Evolutionary conservation across 2,888 invertebrate genomes (phyloP).

Genomic region (Hemicrepidius hirtus): DNA sequence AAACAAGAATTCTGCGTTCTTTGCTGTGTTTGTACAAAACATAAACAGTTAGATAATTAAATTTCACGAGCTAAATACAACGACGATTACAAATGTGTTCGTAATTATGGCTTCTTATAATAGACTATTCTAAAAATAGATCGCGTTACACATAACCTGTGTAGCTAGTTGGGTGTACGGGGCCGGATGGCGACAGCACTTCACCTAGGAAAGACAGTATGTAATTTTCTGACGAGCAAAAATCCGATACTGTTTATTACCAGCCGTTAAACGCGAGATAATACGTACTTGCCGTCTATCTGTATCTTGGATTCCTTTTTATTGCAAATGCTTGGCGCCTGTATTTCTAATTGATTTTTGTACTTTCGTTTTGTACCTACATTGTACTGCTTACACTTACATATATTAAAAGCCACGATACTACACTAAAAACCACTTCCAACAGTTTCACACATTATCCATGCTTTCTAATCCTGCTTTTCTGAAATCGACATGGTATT

Average conservation of each 20-base stretch:
- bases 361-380: conserved; percentile 35
- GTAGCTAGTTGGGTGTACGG: conserved; percentile 38
- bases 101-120: conserved; percentile 49
- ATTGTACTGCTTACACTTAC: background rate
- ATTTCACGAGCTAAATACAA: conserved; percentile 51
- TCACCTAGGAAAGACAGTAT: conserved; percentile 51
- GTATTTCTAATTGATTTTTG: conserved; percentile 49
- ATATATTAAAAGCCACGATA: no score
- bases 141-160: conserved; percentile 53
- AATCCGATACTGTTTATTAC: conserved; percentile 53
- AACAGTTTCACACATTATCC: no score
- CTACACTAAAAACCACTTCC: no score
- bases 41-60: conserved; percentile 52
- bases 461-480: no score
- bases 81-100: conserved; percentile 42
- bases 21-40: conserved; percentile 22
- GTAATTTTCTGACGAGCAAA: conserved; percentile 54
- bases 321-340: conserved; percentile 52
- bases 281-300: conserved; percentile 53
- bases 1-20: conserved; percentile 22
- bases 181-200: conserved; percentile 55
- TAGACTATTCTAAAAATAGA: conserved; percentile 52
- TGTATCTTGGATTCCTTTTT: conserved; percentile 51
- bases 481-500: no score
- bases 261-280: conserved; percentile 52